Evolutionary conservation across 1,140 invertebrate genomes (phyloP), one percentile per base, ranked within the genome.

Genomic region (Drosophila rufa): DNA sequence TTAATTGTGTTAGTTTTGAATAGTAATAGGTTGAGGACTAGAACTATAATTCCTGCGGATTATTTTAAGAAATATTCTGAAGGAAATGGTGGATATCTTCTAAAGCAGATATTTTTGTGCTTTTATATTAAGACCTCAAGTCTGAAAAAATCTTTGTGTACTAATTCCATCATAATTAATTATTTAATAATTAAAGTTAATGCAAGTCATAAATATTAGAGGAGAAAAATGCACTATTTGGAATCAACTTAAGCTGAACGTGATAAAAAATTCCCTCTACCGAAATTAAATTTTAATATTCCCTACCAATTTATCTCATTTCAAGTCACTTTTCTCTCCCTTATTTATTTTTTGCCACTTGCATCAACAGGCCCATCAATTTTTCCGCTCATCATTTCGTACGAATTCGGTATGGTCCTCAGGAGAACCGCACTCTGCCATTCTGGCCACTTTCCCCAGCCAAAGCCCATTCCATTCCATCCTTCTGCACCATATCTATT

Each of bases 341-440:
- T 38, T n/a, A n/a, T n/a, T 25, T 38, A 11, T 45, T 25, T 71
- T 51, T 33, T 48, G 53, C 67, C 46, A 73, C 67, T 73, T 73
- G 69, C 68, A 71, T 73, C 55, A 73, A 60, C 45, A 73, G 45
- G 46, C 45, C 67, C 67, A 73, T 73, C 53, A 73, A 73, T 73
- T 73, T 50, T 40, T 51, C n/a, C 53, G 42, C 69, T 71, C 69
- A 71, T 59, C 66, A 55, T 68, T 55, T 45, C n/a, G 22, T 56
- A 46, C 4, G 40, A 69, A 36, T 71, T 55, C 36, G 12, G 66
- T 9, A n/a, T 47, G 25, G 15, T 43, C 17, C 38, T n/a, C 38
- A 55, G 33, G 9, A 55, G 12, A 55, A 15, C 38, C 17, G 51
- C 51, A 55, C 3, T 15, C 15, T 25, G 8, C 30, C 30, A 33